Evolutionary conservation across 2,888 invertebrate species (phyloP), one percentile per base, ranked within the genome.

Genomic region (Drosophila peninsularis): DNA sequence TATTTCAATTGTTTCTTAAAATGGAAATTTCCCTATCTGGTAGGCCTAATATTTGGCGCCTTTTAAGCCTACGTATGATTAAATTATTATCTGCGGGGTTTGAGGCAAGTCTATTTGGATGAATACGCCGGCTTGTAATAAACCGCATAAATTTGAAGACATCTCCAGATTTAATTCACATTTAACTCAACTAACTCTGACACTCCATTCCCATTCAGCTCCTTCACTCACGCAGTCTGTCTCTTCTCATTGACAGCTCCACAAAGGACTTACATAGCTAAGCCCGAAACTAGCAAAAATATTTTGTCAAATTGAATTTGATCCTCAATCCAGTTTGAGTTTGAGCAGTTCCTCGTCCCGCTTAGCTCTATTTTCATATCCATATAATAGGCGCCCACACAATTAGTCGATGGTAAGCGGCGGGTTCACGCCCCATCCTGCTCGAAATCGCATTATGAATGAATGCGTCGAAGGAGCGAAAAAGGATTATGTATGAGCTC

Each of bases 321-420:
- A 24, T 11, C n/a, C 21, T 36, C 36, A 65, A 64, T 64, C 66
- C 64, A 45, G 32, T 65, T 64, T 37, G 32, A n/a, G 32, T 39
- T 54, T n/a, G n/a, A n/a, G 5, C 62, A 17, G 24, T 37, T 24
- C 21, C 32, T 3, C 32, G 32, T 9, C 13, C 32, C 7, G 19
- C 13, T 13, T 21, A 10, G 56, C 37, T 53, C 52, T 52, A 17
- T 27, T 37, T 37, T 36, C 56, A 10, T 56, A 32, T 60, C 21
- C 19, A 19, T 32, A 47, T 17, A 34, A 37, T 65, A 64, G 74
- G 81, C 85, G 82, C 82, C 82, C 82, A 85, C 82, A 82, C 77
- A 82, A 82, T 82, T 82, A 82, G 62, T 19, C 14, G 41, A 21
- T 21, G 14, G 41, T 54, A 62, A 79, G 60, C 71, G 66, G 63